phyloP scores from a whole-genome alignment of 2,113 vertebrate genomes.

The Eonycteris spelaea region DNA sequence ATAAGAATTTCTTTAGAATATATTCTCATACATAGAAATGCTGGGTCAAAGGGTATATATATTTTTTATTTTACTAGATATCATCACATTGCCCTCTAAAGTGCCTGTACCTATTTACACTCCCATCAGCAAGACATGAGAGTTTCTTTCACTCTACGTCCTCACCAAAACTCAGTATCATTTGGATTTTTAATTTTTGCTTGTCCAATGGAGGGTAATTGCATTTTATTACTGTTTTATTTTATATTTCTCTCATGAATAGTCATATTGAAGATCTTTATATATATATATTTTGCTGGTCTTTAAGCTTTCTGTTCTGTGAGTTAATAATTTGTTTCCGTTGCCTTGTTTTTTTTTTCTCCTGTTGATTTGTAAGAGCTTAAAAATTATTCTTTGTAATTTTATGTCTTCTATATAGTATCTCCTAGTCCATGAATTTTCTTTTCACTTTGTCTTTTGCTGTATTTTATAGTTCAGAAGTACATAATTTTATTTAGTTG shows the following conservation, averaged over 20 bases:
- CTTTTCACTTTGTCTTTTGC: slow-evolving; percentile 29
- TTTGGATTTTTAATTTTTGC: slow-evolving; percentile 14
- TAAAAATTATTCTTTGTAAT: slow-evolving; percentile 26
- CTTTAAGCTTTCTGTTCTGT: slow-evolving; percentile 19
- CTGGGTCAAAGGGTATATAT: neutral
- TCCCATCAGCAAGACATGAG: neutral
- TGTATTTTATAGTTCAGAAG: neutral
- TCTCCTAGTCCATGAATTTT: neutral
- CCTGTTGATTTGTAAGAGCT: neutral
- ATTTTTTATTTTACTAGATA: slow-evolving; percentile 3
- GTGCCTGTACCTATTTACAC: neutral
- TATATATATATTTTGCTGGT: neutral
- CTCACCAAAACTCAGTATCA: neutral
- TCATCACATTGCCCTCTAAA: neutral
- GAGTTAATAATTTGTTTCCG: neutral
- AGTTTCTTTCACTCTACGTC: neutral
- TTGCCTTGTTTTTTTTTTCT: neutral
- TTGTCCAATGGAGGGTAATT: neutral
- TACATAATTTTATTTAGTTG: neutral
- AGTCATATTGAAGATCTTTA: neutral
- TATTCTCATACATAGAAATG: neutral
- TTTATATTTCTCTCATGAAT: neutral
- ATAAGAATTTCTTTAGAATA: slow-evolving; percentile 7
- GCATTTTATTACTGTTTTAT: neutral
- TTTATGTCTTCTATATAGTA: slow-evolving; percentile 29